phyloP scores from a whole-genome alignment of 2,113 vertebrate genomes.

The Ceyx margarethae region DNA sequence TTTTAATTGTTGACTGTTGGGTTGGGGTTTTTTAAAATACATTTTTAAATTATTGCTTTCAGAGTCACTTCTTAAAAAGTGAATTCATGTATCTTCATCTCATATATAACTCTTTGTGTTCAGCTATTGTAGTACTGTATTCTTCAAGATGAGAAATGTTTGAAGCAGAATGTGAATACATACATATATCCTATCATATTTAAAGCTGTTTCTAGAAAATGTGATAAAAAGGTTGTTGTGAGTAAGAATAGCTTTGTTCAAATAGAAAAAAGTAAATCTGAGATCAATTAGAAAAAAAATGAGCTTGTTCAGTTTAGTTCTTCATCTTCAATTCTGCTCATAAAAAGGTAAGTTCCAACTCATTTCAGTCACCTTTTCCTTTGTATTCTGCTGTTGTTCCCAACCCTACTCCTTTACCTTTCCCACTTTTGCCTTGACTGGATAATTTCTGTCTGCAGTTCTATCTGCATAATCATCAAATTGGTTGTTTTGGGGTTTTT shows the following conservation, averaged over 20 bases:
- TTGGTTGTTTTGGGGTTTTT: slow-evolving; percentile 55
- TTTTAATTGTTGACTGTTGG: background rate
- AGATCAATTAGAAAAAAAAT: background rate
- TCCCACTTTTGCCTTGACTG: slow-evolving; percentile 32
- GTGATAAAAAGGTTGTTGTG: background rate
- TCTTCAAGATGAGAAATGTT: background rate
- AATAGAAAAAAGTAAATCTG: background rate
- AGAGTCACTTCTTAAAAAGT: background rate
- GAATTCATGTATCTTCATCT: background rate
- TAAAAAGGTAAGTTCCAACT: slow-evolving; percentile 3
- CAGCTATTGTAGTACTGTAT: background rate
- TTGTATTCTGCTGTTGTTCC: slow-evolving; percentile 11
- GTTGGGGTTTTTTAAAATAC: background rate
- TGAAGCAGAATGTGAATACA: background rate
- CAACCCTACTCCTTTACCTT: slow-evolving; percentile 5
- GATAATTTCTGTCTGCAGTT: slow-evolving; percentile 40
- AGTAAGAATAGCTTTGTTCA: background rate
- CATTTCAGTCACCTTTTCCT: slow-evolving; percentile 31
- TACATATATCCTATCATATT: background rate
- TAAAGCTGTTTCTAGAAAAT: slow-evolving; percentile 23
- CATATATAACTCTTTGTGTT: background rate
- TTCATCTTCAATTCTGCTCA: background rate
- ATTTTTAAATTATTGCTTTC: background rate
- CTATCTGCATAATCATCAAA: slow-evolving; percentile 71
- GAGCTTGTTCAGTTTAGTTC: background rate